Evolutionary conservation across 64 coral and sea anemone species (phyloP).

Genomic region (Cladopsammia gracilis): DNA sequence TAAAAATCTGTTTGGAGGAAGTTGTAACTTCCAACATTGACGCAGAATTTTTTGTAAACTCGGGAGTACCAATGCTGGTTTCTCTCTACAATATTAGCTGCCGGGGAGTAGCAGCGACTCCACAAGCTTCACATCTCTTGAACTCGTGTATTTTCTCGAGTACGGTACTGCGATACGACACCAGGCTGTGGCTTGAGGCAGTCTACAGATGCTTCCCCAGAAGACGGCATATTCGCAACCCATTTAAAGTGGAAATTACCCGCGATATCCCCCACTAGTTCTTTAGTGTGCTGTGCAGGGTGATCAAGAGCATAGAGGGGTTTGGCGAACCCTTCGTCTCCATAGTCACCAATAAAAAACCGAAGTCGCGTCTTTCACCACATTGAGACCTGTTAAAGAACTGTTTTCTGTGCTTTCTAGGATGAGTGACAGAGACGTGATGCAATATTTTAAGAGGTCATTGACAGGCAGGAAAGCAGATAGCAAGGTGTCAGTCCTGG

Average conservation of each 20-base stretch:
- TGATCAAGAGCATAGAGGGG: background rate
- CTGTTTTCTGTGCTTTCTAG: constrained; percentile 19
- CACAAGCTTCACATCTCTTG: background rate
- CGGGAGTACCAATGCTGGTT: background rate
- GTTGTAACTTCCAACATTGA: background rate
- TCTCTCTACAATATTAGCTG: constrained; percentile 7
- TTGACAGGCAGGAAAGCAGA: constrained; percentile 33
- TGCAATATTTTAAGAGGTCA: background rate
- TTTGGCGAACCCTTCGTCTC: constrained; percentile 33
- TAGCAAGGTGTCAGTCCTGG: constrained; percentile 36
- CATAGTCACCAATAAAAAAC: background rate
- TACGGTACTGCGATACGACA: background rate
- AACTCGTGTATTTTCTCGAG: background rate
- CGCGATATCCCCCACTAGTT: background rate
- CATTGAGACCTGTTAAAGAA: constrained; percentile 18
- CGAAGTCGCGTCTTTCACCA: constrained; percentile 11
- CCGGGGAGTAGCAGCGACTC: background rate
- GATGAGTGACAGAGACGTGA: background rate
- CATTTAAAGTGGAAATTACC: constrained; percentile 6
- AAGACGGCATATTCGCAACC: background rate
- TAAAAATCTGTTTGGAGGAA: background rate
- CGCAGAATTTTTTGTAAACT: background rate
- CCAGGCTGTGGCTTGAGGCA: constrained; percentile 22
- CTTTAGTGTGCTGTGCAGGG: background rate
- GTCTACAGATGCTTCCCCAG: background rate